Percentiles rank a stretch among this genome's conserved stretches.
phyloP scores from a whole-genome alignment of 2,797 vertebrate species.

The Chelidonichthys spinosus region DNA sequence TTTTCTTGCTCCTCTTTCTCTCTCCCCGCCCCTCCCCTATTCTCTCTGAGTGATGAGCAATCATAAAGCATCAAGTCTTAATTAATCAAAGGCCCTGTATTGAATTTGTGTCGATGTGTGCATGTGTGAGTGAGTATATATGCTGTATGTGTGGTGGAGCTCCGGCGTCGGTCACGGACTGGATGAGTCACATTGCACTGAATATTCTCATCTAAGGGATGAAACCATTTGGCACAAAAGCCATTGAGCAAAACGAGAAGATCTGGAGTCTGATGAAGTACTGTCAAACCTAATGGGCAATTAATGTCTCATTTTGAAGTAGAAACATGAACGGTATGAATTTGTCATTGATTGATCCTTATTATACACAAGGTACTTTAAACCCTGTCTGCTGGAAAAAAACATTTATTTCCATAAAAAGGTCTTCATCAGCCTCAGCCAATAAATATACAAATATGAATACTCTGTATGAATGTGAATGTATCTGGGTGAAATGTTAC shows the following conservation, averaged over 20 bases:
- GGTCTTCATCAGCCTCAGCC: constrained; percentile 28
- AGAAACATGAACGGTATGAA: constrained; percentile 41
- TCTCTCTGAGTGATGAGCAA: constrained; percentile 40
- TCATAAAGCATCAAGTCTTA: constrained; percentile 43
- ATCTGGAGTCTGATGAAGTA: constrained; percentile 55
- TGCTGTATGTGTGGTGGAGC: not conserved
- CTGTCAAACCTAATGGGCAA: constrained; percentile 55
- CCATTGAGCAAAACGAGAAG: constrained; percentile 46
- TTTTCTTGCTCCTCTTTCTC: not conserved
- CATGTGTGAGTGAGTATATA: not conserved
- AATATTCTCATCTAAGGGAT: constrained; percentile 39
- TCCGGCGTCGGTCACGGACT: constrained; percentile 13
- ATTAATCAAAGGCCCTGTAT: constrained; percentile 44
- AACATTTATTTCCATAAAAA: constrained; percentile 26
- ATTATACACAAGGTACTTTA: constrained; percentile 36
- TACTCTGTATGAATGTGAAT: constrained; percentile 15
- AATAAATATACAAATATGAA: constrained; percentile 4
- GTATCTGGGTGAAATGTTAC: not conserved
- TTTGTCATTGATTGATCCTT: constrained; percentile 31
- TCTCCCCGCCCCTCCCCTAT: not conserved
- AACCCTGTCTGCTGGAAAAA: constrained; percentile 21
- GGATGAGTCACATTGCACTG: constrained; percentile 35
- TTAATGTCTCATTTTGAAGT: constrained; percentile 51
- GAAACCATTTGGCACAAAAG: constrained; percentile 47
- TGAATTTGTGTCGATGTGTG: constrained; percentile 15